Percentiles rank a stretch among this genome's conserved stretches.
Evolutionary conservation across 2,113 vertebrate genomes (phyloP).

Genomic region (Capreolus pygargus): DNA sequence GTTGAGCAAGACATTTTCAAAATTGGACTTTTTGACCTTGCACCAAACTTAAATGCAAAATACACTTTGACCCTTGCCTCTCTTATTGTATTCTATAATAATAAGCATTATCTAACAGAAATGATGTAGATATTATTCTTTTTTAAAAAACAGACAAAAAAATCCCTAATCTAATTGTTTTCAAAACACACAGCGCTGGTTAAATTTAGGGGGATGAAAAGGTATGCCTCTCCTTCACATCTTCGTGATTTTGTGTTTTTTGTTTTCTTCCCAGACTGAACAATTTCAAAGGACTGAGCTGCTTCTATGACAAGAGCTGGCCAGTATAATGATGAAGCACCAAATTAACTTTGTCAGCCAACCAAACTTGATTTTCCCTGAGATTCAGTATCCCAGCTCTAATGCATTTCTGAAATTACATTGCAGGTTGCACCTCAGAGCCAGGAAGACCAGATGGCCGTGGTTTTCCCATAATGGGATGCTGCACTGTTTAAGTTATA

Average conservation of each 20-base stretch:
- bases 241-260: not conserved
- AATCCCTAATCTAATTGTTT: not conserved
- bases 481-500: not conserved
- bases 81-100: not conserved
- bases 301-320: not conserved
- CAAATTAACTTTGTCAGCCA: not conserved
- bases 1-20: conserved; percentile 17
- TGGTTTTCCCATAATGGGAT: not conserved
- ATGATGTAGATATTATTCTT: not conserved
- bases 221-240: not conserved
- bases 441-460: not conserved
- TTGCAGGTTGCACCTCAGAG: not conserved
- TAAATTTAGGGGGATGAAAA: not conserved
- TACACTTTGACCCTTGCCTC: not conserved
- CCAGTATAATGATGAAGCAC: not conserved
- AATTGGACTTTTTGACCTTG: not conserved
- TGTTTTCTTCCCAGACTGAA: not conserved
- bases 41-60: conserved; percentile 23
- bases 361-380: not conserved
- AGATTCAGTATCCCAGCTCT: not conserved
- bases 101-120: not conserved
- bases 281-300: not conserved
- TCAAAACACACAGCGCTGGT: not conserved
- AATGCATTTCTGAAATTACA: not conserved
- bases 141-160: not conserved